Conservation (phyloP, 1,140 invertebrate genomes). For the Scaptomyza graminum region DNA sequence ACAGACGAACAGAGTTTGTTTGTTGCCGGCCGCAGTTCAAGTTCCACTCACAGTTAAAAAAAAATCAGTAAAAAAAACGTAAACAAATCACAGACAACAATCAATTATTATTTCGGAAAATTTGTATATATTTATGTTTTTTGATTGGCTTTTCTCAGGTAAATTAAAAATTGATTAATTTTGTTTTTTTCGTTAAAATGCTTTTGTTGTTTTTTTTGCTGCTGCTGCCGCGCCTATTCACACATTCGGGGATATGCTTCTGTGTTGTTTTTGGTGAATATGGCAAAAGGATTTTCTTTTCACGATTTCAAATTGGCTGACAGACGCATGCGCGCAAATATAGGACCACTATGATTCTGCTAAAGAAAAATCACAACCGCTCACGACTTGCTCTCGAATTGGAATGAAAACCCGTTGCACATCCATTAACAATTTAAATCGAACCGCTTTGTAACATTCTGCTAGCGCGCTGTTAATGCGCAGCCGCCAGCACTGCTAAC, state of each 20-base stretch:
- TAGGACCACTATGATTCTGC: slow-evolving; percentile 40
- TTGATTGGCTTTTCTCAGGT: slow-evolving; percentile 55
- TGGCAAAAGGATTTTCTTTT: slow-evolving; percentile 64
- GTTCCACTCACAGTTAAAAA: slow-evolving; percentile 69
- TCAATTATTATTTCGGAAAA: too few species aligned
- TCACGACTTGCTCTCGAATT: slow-evolving; percentile 68
- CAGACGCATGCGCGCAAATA: slow-evolving; percentile 54
- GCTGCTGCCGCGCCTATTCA: slow-evolving; percentile 20
- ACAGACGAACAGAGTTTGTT: slow-evolving; percentile 33
- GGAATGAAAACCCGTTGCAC: slow-evolving; percentile 66
- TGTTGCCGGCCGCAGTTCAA: slow-evolving; percentile 39
- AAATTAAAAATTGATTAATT: slow-evolving; percentile 25
- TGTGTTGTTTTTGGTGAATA: slow-evolving; percentile 37
- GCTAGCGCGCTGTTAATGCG: slow-evolving; percentile 5
- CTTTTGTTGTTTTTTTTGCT: slow-evolving; percentile 40
- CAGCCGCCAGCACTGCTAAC: slow-evolving; percentile 5
- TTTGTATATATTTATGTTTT: slow-evolving; percentile 27
- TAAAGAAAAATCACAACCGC: slow-evolving; percentile 62
- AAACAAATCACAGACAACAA: slow-evolving; percentile 72
- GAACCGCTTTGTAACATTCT: slow-evolving; percentile 31
- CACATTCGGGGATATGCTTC: slow-evolving; percentile 7
- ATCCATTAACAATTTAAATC: slow-evolving; percentile 55
- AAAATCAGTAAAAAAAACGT: slow-evolving; percentile 73
- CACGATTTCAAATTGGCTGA: slow-evolving; percentile 48
- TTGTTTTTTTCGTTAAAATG: slow-evolving; percentile 20